A percentile compares a stretch with the other conserved stretches of the same genome.
Conservation (phyloP, 2,113 vertebrate species). For the Pteruthius melanotis region DNA sequence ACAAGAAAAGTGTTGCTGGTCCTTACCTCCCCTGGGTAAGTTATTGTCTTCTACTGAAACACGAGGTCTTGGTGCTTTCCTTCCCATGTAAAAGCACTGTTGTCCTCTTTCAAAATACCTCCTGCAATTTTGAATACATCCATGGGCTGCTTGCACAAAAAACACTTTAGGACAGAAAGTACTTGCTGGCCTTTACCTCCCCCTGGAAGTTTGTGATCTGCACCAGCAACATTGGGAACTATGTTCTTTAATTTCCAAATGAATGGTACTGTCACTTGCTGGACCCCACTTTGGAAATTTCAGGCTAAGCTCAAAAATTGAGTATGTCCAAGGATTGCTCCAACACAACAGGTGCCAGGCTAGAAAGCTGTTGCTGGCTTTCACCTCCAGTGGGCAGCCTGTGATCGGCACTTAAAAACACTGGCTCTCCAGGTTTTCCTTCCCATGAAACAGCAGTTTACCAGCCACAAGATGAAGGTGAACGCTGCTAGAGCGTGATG, state of each 20-base stretch:
- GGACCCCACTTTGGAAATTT: neutral
- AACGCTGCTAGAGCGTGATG: neutral
- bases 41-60: neutral
- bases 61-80: neutral
- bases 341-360: neutral
- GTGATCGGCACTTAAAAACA: neutral
- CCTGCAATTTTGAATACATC: neutral
- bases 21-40: neutral
- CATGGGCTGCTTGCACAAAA: neutral
- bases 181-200: neutral
- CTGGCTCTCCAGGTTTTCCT: neutral
- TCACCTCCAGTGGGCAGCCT: neutral
- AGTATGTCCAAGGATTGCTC: neutral
- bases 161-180: neutral
- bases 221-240: neutral
- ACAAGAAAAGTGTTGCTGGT: neutral
- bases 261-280: neutral
- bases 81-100: neutral
- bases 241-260: neutral
- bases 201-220: neutral
- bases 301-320: neutral
- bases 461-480: neutral
- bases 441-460: neutral
- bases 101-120: neutral
- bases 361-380: neutral